A percentile compares a stretch with the other conserved stretches of the same genome.
These are phyloP conservation scores for Dicyrtomina minuta DNA, from an alignment of 2,888 invertebrate species.

Conservation along the genomic window DNA sequence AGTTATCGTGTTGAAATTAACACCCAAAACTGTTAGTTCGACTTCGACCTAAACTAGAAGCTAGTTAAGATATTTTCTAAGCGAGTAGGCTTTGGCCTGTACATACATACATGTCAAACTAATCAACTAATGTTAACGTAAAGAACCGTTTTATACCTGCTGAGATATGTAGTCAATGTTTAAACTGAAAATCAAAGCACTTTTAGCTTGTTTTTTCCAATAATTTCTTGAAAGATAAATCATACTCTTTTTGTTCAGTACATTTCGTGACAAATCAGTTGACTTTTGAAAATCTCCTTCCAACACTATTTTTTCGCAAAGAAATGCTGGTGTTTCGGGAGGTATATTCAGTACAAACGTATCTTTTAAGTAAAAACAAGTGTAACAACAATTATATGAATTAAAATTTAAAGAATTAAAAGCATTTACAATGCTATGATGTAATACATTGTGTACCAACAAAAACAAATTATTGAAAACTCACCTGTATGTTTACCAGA, in stretches of 20 bases:
- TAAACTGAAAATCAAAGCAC: slow-evolving; percentile 84
- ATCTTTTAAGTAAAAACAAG: slow-evolving; percentile 47
- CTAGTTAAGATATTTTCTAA: too few species aligned
- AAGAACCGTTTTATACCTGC: slow-evolving; percentile 62
- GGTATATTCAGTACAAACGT: slow-evolving; percentile 63
- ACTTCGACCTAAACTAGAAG: too few species aligned
- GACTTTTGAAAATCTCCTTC: slow-evolving; percentile 76
- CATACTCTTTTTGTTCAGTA: slow-evolving; percentile 69
- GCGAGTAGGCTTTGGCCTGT: too few species aligned
- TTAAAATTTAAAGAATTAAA: background rate
- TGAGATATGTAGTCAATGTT: slow-evolving; percentile 88
- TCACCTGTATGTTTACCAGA: slow-evolving; percentile 29
- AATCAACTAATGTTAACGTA: too few species aligned
- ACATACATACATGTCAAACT: too few species aligned
- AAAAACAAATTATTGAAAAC: background rate
- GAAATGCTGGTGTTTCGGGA: slow-evolving; percentile 81
- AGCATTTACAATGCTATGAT: background rate
- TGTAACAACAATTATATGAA: background rate
- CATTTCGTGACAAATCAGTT: slow-evolving; percentile 60
- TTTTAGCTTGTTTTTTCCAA: slow-evolving; percentile 86
- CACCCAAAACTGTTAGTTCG: too few species aligned
- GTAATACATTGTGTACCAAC: background rate
- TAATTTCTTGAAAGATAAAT: slow-evolving; percentile 83
- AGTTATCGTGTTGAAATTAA: too few species aligned
- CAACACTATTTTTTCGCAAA: slow-evolving; percentile 86